Base-by-base conservation (phyloP, 2,113 vertebrate genomes). In the Ploceus nigricollis region DNA sequence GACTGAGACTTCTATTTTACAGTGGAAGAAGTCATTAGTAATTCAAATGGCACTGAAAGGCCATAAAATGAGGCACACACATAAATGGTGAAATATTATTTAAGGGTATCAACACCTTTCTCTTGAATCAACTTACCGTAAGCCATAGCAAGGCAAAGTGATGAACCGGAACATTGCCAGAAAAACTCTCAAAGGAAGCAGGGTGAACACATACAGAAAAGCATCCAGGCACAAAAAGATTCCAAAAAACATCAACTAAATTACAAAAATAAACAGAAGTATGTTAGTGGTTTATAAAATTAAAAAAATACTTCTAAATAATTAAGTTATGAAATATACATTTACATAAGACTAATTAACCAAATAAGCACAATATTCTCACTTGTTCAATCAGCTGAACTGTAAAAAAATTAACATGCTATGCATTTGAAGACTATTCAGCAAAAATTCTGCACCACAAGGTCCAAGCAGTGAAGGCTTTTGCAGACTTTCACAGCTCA, bases 211-310 rank as follows among this genome's bases (percentile, higher is more conserved):
- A 61, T 99, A 99, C 45, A 99, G 98, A 98, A 99, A 99, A 37
- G 99, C 99, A 63, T 99, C 99, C 97, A 99, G 98, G 96, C 99
- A 99, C 96, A 99, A 97, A 96, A 99, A 99, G 97, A 99, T 98
- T 80, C 99, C 99, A 78, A 99, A 99, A 91, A 99, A 84, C 99
- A 99, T 99, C 97, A 99, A 97, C 99, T 99, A 97, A 70, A 98
- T 95, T 40, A 88, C 72, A 97, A 90, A 95, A 96, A 91, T 30
- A 91, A 93, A 97, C 60, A 96, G 53, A 92, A 63, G 71, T 82
- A 94, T 17, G 25, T 97, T 83, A 96, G 75, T n/a, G 28, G 30
- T 40, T 88, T 63, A 39, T 86, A 63, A 79, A 58, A 48, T 22
- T 47, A 70, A 77, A 6, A 11, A 15, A 35, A n/a, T 11, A 4